Evolutionary conservation across 2,797 vertebrate genomes (phyloP).

Genomic region (Avahi laniger): DNA sequence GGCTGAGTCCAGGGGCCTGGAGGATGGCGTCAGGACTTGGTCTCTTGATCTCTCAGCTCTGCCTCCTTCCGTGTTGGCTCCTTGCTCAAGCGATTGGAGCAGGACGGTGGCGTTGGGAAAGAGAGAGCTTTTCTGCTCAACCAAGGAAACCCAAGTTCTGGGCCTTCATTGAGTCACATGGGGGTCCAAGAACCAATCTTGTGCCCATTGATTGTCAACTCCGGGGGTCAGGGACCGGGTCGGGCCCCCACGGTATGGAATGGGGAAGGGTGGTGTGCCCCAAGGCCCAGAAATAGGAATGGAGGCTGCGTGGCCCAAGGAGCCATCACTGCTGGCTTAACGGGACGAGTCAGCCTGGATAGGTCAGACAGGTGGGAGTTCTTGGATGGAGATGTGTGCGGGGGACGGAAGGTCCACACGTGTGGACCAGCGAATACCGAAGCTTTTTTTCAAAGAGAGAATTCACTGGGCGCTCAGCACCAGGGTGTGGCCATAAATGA

Average conservation of each 20-base stretch:
- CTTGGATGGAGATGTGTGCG: neutral
- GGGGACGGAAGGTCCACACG: accelerated
- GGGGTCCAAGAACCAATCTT: neutral
- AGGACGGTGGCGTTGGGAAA: neutral
- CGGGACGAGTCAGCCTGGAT: neutral
- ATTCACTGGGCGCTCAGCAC: neutral
- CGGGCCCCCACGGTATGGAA: accelerated
- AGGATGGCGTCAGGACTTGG: neutral
- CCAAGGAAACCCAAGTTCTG: neutral
- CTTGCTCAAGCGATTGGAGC: neutral
- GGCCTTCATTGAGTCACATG: neutral
- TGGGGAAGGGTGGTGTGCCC: accelerated
- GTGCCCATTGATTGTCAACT: neutral
- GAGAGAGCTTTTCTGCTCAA: neutral
- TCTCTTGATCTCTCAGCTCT: neutral
- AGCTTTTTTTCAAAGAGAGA: neutral
- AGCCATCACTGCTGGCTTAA: too few species aligned
- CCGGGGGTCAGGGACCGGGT: neutral
- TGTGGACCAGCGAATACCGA: neutral
- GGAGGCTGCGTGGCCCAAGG: neutral
- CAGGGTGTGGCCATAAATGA: neutral
- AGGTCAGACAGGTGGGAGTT: neutral
- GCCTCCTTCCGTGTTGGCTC: neutral
- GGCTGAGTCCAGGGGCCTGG: neutral
- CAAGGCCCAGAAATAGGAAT: neutral